These are phyloP conservation scores for Anoplophora glabripennis DNA, from an alignment of 1,140 invertebrate species.

Conservation along the genomic window DNA sequence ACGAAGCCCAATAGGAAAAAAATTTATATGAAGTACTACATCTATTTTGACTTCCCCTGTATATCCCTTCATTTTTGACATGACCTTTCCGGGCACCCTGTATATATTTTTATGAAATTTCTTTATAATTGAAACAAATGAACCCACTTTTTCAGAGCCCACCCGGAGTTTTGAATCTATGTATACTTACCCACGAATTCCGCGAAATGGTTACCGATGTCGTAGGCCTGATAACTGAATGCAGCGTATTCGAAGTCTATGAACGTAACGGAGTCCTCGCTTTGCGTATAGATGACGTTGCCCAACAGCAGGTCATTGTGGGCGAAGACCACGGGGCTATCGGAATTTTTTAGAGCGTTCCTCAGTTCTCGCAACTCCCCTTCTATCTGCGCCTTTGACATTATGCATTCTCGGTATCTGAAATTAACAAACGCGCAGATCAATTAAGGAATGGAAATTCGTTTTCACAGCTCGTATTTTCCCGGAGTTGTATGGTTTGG, in stretches of 20 bases:
- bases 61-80: too few relatives aligned
- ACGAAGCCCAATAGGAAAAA: too few relatives aligned
- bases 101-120: too few relatives aligned
- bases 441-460: too few relatives aligned
- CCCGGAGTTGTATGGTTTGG: too few relatives aligned
- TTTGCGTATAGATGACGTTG: conserved; percentile 85
- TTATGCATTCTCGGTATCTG: conserved; percentile 69
- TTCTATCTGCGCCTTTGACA: conserved; percentile 63
- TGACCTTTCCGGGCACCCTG: too few relatives aligned
- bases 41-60: too few relatives aligned
- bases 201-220: conserved; percentile 97
- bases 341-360: conserved; percentile 59
- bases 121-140: too few relatives aligned
- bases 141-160: too few relatives aligned
- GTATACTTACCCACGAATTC: conserved; percentile 85
- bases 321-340: conserved; percentile 87
- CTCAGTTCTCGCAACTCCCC: conserved; percentile 70
- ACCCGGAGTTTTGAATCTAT: too few relatives aligned
- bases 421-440: conserved; percentile 38
- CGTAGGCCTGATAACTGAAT: conserved; percentile 92
- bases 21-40: too few relatives aligned
- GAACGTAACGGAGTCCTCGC: conserved; percentile 75
- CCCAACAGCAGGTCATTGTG: conserved; percentile 96
- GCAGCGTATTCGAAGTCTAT: conserved; percentile 98
- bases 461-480: too few relatives aligned